Base-by-base conservation (phyloP, 2,797 vertebrate genomes). In the Enteromius anoplus region DNA sequence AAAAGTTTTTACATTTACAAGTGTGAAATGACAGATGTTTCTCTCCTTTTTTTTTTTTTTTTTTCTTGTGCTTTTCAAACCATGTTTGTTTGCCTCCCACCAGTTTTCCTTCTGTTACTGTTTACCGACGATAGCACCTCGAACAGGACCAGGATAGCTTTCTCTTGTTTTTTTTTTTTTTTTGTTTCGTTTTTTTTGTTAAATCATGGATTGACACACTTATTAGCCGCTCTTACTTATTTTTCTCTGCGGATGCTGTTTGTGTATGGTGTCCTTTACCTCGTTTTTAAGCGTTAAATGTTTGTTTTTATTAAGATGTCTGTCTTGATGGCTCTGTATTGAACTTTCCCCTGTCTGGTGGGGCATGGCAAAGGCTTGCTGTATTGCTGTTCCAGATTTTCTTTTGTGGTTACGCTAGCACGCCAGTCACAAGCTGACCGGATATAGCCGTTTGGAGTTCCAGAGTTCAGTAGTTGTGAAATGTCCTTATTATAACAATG, bases 401-500 rank as follows among this genome's bases (percentile, higher is more conserved):
- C 53, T 87, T 47, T 81, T 42, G 81, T 83, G 84, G 78, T 91
- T 88, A 81, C 47, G 84, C 82, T 85, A 88, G 58, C 84, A 86
- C 9, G 73, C 87, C 73, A 65, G 76, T 21, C 76, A 6, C 71
- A 40, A 65, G 78, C 66, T 78, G 79, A 88, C 81, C 9, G 80
- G 81, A 81, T 76, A 69, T 89, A 87, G 76, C 88, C 84, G 88
- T 92, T 87, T 88, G 80, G 86, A 86, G 73, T 88, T 82, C 79
- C 58, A 84, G 83, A 87, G 84, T 91, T 91, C 80, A 88, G 86
- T 91, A 88, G 87, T 91, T 93, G 92, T 94, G 88, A 92, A 92
- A 90, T 92, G 93, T 93, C 88, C 88, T 90, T 93, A 90, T 89
- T 87, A 91, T 91, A 89, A 89, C 89, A 88, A 90, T 85, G 86